Evolutionary conservation across 2,113 vertebrate genomes (phyloP).

Genomic region (Bucco capensis): DNA sequence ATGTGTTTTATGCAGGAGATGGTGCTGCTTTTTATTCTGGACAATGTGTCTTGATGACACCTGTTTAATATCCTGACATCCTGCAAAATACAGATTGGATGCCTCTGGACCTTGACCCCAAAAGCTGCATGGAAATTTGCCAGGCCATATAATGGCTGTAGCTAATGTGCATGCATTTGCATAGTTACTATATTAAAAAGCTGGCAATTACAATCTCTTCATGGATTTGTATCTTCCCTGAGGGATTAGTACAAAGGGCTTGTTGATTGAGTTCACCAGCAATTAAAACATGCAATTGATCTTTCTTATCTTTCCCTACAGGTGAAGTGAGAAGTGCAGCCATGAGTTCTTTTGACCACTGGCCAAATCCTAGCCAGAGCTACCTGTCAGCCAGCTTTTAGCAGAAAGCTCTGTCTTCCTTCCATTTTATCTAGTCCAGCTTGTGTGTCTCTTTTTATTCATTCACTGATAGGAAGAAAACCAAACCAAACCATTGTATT

Average conservation of each 20-base stretch:
- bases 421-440: background rate
- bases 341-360: background rate
- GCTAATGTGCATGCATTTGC: background rate
- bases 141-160: background rate
- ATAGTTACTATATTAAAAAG: slow-evolving; percentile 9
- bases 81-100: background rate
- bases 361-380: background rate
- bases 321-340: background rate
- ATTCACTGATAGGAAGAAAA: background rate
- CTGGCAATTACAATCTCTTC: background rate
- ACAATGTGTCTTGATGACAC: background rate
- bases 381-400: background rate
- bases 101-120: background rate
- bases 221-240: background rate
- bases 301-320: slow-evolving; percentile 6
- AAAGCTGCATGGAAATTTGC: background rate
- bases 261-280: slow-evolving; percentile 32
- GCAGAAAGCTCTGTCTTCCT: background rate
- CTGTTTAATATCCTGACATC: background rate
- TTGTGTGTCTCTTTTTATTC: background rate
- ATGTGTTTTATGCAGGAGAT: background rate
- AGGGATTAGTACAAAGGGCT: slow-evolving; percentile 18
- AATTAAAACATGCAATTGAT: background rate
- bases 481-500: background rate
- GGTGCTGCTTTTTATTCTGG: background rate